Base-by-base conservation (phyloP, 2,888 invertebrate genomes). In the Rhaphigaster nebulosa region DNA sequence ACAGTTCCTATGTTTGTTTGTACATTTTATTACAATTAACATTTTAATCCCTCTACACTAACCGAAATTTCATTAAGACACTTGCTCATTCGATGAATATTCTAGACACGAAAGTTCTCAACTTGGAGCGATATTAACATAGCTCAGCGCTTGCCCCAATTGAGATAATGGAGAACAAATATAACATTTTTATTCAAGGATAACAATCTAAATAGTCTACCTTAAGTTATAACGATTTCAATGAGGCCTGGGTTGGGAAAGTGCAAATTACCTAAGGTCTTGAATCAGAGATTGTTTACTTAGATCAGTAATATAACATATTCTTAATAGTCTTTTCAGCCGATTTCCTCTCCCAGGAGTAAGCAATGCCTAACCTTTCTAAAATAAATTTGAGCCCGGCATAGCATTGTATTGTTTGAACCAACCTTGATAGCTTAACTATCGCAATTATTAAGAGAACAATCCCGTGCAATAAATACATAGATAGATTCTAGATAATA, bases 111-210 rank as follows among this genome's bases (percentile, higher is more conserved):
- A n/a, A 60, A 60, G 8, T 10, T 60, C 10, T 60, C 60, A n/a
- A 10, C 60, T 60, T 13, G 3, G n/a, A 6, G 15, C 4, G 29
- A 6, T 34, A 65, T 65, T 65, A 65, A 65, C 29, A 65, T 65
- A 18, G 5, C 65, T 65, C 15, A 34, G 29, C 65, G 65, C 34
- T 29, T 65, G 65, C 65, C 65, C 65, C 65, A 29, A 34, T 65
- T 65, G 65, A 18, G 65, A 34, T 65, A 65, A 65, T 65, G 18
- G 65, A 65, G 29, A 29, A 65, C 65, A 34, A 34, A 65, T 65
- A 15, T 65, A 65, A 65, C 65, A 65, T 65, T 65, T 65, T 65
- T 65, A 65, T 65, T 65, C 65, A 65, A 65, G 65, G 65, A 65
- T 65, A 18, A 34, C 29, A 65, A 65, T 65, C 65, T 65, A 65